Percentiles rank a stretch among this genome's conserved stretches.
These are phyloP conservation scores for Tridacna gigas DNA, from an alignment of 2,888 invertebrate species.

Conservation along the genomic window DNA sequence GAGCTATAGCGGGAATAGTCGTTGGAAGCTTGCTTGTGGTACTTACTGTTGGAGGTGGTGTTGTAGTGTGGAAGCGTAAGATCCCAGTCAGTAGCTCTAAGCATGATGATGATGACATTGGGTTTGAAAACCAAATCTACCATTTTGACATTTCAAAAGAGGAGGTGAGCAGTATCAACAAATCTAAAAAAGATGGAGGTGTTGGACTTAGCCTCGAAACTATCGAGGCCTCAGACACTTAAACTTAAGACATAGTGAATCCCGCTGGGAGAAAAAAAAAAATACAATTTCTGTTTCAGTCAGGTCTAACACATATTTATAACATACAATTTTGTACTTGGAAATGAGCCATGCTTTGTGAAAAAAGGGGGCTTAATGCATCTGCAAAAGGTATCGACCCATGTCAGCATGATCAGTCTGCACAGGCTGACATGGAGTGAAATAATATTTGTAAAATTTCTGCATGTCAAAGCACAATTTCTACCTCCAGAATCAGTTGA, in stretches of 20 bases:
- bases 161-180: not conserved
- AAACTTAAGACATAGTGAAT: not conserved
- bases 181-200: not conserved
- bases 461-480: too few relatives aligned
- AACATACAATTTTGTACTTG: not conserved
- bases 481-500: too few relatives aligned
- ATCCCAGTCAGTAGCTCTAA: not conserved
- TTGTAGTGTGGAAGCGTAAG: not conserved
- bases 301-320: too few relatives aligned
- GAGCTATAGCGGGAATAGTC: slow-evolving; percentile 16
- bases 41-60: not conserved
- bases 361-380: not conserved
- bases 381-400: not conserved
- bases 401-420: not conserved
- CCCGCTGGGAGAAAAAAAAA: not conserved
- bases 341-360: not conserved
- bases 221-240: not conserved
- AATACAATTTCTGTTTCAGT: not conserved
- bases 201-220: not conserved
- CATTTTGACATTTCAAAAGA: slow-evolving; percentile 7
- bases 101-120: not conserved
- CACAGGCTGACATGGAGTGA: too few relatives aligned
- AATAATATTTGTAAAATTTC: too few relatives aligned
- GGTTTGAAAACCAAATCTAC: slow-evolving; percentile 3
- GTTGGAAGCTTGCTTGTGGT: slow-evolving; percentile 10